phyloP scores from a whole-genome alignment of 53 echinoderm and acorn worm genomes.

The Antedon mediterranea region DNA sequence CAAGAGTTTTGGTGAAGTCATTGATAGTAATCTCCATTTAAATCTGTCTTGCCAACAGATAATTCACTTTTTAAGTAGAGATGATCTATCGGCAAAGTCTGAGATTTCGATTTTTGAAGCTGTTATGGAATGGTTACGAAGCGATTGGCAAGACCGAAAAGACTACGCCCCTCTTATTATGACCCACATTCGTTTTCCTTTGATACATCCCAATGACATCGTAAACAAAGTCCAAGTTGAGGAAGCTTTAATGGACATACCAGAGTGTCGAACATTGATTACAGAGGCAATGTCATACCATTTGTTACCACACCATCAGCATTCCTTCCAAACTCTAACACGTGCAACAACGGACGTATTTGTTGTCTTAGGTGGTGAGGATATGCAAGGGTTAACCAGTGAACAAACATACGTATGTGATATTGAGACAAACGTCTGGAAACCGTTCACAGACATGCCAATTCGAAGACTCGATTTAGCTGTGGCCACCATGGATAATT shows the following conservation, averaged over 20 bases:
- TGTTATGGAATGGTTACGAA: background rate
- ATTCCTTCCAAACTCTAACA: background rate
- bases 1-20: background rate
- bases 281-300: background rate
- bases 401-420: conserved; percentile 18
- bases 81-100: background rate
- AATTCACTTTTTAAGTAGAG: background rate
- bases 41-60: background rate
- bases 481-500: conserved; percentile 12
- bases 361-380: conserved; percentile 32
- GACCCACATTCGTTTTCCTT: background rate
- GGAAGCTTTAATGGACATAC: background rate
- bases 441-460: conserved; percentile 31
- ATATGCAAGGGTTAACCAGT: conserved; percentile 21
- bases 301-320: background rate
- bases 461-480: conserved; percentile 27
- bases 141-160: background rate
- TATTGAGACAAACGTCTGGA: conserved; percentile 14
- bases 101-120: background rate
- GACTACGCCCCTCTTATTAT: background rate
- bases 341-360: conserved; percentile 2
- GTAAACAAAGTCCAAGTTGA: background rate
- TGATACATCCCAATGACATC: background rate
- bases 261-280: background rate
- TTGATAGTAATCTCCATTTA: background rate